These are phyloP conservation scores for Monopis laevigella DNA, from an alignment of 2,888 invertebrate species.

Conservation along the genomic window DNA sequence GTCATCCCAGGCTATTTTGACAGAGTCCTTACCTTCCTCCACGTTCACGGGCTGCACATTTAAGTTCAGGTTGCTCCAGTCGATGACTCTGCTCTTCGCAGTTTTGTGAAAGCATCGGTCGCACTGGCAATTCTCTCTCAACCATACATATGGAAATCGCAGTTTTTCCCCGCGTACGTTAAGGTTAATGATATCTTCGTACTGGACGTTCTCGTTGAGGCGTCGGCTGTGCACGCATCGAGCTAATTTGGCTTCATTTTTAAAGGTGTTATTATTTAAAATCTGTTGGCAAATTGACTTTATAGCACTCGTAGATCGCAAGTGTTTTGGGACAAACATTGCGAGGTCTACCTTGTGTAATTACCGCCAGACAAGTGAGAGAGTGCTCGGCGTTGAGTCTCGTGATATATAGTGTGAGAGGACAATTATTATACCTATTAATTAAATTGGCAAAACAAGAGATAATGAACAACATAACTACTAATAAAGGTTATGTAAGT, in stretches of 20 bases:
- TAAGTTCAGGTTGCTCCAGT: constrained; percentile 69
- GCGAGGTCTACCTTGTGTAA: not conserved
- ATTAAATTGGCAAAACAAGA: too few species aligned
- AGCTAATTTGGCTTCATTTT: not conserved
- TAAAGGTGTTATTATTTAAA: not conserved
- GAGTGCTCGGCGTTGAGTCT: too few species aligned
- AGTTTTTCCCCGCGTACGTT: constrained; percentile 38
- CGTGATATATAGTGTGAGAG: too few species aligned
- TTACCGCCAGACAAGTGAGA: not conserved
- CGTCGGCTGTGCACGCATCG: not conserved
- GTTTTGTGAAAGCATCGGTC: constrained; percentile 69
- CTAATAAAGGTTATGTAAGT: too few species aligned
- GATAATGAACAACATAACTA: too few species aligned
- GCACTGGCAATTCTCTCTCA: constrained; percentile 79
- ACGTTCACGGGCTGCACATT: constrained; percentile 49
- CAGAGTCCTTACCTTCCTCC: constrained; percentile 28
- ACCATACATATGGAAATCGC: constrained; percentile 73
- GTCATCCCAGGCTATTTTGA: constrained; percentile 70
- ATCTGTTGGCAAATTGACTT: not conserved
- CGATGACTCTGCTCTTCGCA: constrained; percentile 69
- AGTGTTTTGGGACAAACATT: constrained; percentile 7
- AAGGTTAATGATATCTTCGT: constrained; percentile 26
- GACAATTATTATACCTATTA: too few species aligned
- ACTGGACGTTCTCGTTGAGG: not conserved
- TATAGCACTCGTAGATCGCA: not conserved